Evolutionary conservation across 2,797 vertebrate genomes (phyloP), one percentile per base, ranked within the genome.

Genomic region (Tauraco hartlaubi): DNA sequence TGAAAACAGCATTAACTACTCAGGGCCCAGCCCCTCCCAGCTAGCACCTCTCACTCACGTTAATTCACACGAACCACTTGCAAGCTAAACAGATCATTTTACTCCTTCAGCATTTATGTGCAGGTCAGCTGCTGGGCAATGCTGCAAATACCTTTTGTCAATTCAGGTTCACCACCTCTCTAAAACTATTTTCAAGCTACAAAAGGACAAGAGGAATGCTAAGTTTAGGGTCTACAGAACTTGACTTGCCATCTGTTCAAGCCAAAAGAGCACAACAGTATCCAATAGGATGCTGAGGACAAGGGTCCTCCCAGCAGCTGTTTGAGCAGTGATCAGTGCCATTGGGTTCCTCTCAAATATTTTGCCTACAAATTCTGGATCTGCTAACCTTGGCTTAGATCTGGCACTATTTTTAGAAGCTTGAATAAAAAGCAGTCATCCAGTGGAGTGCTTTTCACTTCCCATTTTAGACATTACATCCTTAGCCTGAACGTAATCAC

Each of bases 321-420:
- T 44, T 15, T 41, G 48, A 87, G 75, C 67, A 78, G 41, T 10
- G 18, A 95, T 44, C 37, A 59, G 55, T 43, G 62, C 61, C 54
- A 35, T 0, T 49, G 85, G 66, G 55, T 22, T 92, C 87, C 71
- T 95, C 88, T 74, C 44, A 5, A 79, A 51, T 85, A 90, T 78
- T 94, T 77, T 92, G 85, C 92, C 94, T 94, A 95, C 88, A 96
- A 94, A 97, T 94, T 96, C 93, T 95, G 96, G 96, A 95, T 90
- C 95, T 97, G 90, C 80, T 94, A 86, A 92, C 96, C 92, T 97
- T 97, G 97, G 88, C 96, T 95, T 90, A 94, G 85, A 96, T 83
- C 61, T 92, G 67, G 66, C 73, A 63, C 94, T 98, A 97, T 96
- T 97, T 98, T 97, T 97, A 97, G 97, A 97, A 97, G 85, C 88